Conservation (phyloP, 2,113 vertebrate species). For the Lycaon pictus region DNA sequence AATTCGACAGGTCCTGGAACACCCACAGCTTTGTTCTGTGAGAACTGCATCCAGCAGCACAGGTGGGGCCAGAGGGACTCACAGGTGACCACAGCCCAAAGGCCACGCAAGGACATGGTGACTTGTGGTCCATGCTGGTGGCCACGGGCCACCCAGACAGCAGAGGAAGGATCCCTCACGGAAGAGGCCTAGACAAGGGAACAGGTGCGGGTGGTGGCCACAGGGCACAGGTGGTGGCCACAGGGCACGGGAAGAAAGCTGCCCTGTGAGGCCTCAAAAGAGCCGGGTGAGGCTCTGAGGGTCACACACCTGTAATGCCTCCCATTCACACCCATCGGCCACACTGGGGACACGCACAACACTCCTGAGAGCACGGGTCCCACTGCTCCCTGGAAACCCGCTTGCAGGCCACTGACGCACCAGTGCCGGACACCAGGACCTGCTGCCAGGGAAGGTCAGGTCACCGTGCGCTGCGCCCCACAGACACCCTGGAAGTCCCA, state of each 20-base stretch:
- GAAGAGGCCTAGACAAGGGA: background rate
- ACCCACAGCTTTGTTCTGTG: background rate
- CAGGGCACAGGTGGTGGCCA: background rate
- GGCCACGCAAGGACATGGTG: background rate
- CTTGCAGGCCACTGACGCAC: background rate
- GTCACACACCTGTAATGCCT: background rate
- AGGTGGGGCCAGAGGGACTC: too few species aligned
- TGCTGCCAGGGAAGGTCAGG: fast-evolving
- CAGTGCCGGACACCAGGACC: background rate
- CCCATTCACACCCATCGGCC: fast-evolving
- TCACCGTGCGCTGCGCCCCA: fast-evolving
- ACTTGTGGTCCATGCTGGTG: background rate
- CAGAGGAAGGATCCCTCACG: background rate
- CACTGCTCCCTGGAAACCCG: background rate
- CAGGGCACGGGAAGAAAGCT: background rate
- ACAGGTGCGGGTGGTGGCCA: too few species aligned
- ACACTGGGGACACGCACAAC: background rate
- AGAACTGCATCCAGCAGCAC: background rate
- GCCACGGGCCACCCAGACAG: background rate
- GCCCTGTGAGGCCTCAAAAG: background rate
- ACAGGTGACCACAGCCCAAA: background rate
- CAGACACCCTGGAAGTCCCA: background rate
- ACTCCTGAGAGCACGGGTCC: background rate
- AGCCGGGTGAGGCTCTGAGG: background rate
- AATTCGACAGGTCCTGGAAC: fast-evolving